phyloP scores from a whole-genome alignment of 2,113 vertebrate genomes.

The Eidolon helvum region DNA sequence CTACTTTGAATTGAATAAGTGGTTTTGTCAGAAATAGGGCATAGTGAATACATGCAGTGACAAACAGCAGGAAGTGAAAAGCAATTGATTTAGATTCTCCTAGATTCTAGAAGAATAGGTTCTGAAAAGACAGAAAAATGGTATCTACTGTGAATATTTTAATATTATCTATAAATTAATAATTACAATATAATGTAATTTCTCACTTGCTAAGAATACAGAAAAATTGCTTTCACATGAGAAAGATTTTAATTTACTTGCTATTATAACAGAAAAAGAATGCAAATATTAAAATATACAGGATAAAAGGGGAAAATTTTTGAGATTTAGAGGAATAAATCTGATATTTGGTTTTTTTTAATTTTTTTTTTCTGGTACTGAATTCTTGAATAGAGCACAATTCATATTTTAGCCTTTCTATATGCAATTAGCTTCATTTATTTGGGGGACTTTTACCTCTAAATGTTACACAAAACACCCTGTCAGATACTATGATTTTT shows the following conservation, averaged over 20 bases:
- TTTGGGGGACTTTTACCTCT: background rate
- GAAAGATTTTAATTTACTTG: background rate
- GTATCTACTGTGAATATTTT: background rate
- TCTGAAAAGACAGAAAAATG: background rate
- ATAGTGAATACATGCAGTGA: background rate
- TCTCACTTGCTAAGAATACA: background rate
- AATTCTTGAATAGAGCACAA: background rate
- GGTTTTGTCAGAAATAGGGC: background rate
- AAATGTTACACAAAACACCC: background rate
- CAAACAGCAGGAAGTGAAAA: background rate
- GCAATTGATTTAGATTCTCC: background rate
- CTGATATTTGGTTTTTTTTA: background rate
- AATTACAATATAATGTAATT: background rate
- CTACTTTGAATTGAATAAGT: background rate
- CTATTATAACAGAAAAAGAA: background rate
- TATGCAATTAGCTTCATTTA: background rate
- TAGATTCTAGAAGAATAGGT: background rate
- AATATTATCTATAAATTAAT: background rate
- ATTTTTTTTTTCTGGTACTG: background rate
- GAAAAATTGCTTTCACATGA: background rate
- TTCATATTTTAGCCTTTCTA: background rate
- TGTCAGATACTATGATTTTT: background rate
- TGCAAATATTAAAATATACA: background rate
- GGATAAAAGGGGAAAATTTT: background rate
- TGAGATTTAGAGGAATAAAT: background rate